These are phyloP conservation scores for Terebella lapidaria DNA, from an alignment of 2,888 invertebrate species.

Conservation along the genomic window DNA sequence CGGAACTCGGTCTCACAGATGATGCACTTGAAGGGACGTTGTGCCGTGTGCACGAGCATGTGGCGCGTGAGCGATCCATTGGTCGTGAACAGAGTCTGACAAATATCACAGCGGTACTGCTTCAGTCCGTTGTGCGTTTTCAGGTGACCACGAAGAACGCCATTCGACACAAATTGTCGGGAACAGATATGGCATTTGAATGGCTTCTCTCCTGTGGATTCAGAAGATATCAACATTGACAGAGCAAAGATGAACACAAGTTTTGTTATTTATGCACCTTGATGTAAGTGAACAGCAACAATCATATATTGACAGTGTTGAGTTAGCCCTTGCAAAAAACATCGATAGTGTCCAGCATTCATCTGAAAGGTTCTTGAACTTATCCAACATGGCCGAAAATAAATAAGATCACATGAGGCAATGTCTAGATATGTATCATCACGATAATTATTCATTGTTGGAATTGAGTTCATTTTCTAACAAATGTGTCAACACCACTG, in stretches of 20 bases:
- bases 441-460: too few relatives aligned
- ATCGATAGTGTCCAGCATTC: too few relatives aligned
- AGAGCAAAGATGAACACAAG: background rate
- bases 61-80: constrained; percentile 46
- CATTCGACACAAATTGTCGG: constrained; percentile 50
- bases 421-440: too few relatives aligned
- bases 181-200: constrained; percentile 64
- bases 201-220: constrained; percentile 55
- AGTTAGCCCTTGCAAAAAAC: too few relatives aligned
- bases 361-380: too few relatives aligned
- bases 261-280: background rate
- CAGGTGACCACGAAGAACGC: constrained; percentile 42
- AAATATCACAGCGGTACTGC: constrained; percentile 31
- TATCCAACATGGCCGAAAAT: too few relatives aligned
- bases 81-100: constrained; percentile 41
- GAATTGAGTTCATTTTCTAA: too few relatives aligned
- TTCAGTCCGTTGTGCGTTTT: constrained; percentile 43
- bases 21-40: constrained; percentile 56
- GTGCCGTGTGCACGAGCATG: constrained; percentile 37
- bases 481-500: too few relatives aligned
- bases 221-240: too few relatives aligned
- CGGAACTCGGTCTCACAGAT: constrained; percentile 61
- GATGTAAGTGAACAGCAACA: too few relatives aligned
- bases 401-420: too few relatives aligned
- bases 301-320: too few relatives aligned